A percentile compares a stretch with the other conserved stretches of the same genome.
These are phyloP conservation scores for Leucophora obtusa DNA, from an alignment of 2,888 invertebrate species.

Conservation along the genomic window DNA sequence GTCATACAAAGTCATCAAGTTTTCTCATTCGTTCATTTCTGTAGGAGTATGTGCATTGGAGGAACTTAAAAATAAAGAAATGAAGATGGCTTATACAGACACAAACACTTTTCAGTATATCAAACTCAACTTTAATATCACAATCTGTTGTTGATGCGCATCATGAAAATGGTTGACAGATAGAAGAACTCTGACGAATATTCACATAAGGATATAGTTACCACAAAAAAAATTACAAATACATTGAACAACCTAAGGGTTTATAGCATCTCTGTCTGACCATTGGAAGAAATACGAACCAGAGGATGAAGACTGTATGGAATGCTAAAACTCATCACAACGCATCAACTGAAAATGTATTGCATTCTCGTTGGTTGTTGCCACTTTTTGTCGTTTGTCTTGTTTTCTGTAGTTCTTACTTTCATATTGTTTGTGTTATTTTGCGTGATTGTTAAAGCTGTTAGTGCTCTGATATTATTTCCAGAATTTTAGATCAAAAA, in stretches of 20 bases:
- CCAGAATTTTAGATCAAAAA: neutral
- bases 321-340: conserved; percentile 50
- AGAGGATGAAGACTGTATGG: conserved; percentile 30
- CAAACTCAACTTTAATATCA: conserved; percentile 29
- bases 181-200: conserved; percentile 55
- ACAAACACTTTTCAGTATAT: neutral
- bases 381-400: conserved; percentile 5
- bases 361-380: conserved; percentile 47
- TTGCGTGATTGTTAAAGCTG: conserved; percentile 12
- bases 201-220: conserved; percentile 5
- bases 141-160: conserved; percentile 63
- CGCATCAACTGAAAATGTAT: conserved; percentile 46
- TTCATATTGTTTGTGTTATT: neutral
- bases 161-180: conserved; percentile 60
- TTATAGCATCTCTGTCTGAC: conserved; percentile 48
- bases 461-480: conserved; percentile 13
- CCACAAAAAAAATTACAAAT: conserved; percentile 15
- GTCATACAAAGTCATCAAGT: conserved; percentile 60
- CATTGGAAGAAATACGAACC: conserved; percentile 50
- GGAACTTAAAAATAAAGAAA: neutral
- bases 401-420: conserved; percentile 7
- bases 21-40: conserved; percentile 61
- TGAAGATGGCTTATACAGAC: neutral
- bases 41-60: conserved; percentile 1
- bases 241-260: conserved; percentile 35